Conservation (phyloP, 1,140 invertebrate genomes). For the Neelides sp. region DNA sequence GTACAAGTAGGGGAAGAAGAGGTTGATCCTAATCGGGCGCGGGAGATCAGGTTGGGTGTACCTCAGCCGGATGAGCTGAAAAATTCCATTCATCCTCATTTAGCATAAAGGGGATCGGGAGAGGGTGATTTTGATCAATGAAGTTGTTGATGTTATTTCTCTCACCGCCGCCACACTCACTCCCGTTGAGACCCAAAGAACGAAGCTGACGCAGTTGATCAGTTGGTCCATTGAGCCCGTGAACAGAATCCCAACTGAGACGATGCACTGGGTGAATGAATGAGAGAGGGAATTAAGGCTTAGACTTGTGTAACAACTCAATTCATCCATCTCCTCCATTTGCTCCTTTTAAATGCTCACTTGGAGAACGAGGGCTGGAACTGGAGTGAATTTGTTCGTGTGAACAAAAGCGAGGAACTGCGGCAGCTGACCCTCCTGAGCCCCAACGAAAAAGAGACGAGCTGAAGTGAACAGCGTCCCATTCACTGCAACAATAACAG, state of each 20-base stretch:
- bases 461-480: slow-evolving; percentile 83
- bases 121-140: no score
- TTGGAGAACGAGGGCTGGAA: slow-evolving; percentile 64
- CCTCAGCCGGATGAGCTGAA: slow-evolving; percentile 64
- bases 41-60: slow-evolving; percentile 54
- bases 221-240: slow-evolving; percentile 55
- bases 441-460: slow-evolving; percentile 58
- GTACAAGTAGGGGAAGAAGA: slow-evolving; percentile 44
- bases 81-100: slow-evolving; percentile 47
- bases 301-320: slow-evolving; percentile 1
- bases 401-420: slow-evolving; percentile 62
- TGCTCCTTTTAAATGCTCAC: slow-evolving; percentile 39
- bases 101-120: neutral
- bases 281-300: neutral
- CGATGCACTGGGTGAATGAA: slow-evolving; percentile 47
- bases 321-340: neutral
- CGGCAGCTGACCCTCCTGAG: slow-evolving; percentile 70
- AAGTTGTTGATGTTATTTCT: neutral
- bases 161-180: neutral
- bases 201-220: slow-evolving; percentile 68
- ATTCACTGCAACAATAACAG: slow-evolving; percentile 82
- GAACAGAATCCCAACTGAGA: slow-evolving; percentile 56
- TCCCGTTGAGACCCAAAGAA: slow-evolving; percentile 58
- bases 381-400: slow-evolving; percentile 57
- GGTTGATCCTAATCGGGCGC: slow-evolving; percentile 65